Base-by-base conservation (phyloP, 2,888 invertebrate species). In the Eristalis pertinax region DNA sequence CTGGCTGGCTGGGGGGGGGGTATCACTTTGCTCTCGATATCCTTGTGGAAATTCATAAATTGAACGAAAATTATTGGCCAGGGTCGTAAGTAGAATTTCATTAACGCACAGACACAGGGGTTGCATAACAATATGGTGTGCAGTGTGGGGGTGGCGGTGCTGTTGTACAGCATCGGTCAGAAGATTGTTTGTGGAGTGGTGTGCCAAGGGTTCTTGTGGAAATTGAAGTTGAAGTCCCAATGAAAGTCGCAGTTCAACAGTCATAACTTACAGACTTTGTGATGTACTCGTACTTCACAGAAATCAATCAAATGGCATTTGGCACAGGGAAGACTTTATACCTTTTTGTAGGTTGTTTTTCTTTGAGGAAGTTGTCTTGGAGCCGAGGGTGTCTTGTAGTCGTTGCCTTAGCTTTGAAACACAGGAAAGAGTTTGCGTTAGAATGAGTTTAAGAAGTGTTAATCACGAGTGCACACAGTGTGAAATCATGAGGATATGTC, bases 21-120 rank as follows among this genome's bases (percentile, higher is more conserved):
- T 79, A 72, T 76, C 65, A 72, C 41, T 67, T 80, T 38, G 64
- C 65, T 41, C 56, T 64, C 70, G 68, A 73, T 76, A 76, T 73
- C 68, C 29, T 79, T 83, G 75, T 73, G 68, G 84, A 84, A 87
- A 87, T 84, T 87, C 87, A 87, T 87, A 87, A 87, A 87, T 87
- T 87, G 72, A 79, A 84, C 76, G 68, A 84, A 76, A 84, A 73
- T 84, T 87, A 80, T 84, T 62, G 62, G 63, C 68, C 58, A 35
- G 50, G 63, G 15, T 50, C 74, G 75, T 72, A 69, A 84, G 76
- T 73, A 32, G 79, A 84, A 87, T 87, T 87, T 87, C 75, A 87
- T 87, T 87, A 83, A 74, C 63, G 73, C 32, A 8, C 67, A 69
- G 8, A 68, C 41, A 73, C 65, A 63, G 64, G 77, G 73, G 85